A percentile compares a stretch with the other conserved stretches of the same genome.
These are phyloP conservation scores for Lepisosteus osseus DNA, from an alignment of 2,113 vertebrate genomes.

Conservation along the genomic window DNA sequence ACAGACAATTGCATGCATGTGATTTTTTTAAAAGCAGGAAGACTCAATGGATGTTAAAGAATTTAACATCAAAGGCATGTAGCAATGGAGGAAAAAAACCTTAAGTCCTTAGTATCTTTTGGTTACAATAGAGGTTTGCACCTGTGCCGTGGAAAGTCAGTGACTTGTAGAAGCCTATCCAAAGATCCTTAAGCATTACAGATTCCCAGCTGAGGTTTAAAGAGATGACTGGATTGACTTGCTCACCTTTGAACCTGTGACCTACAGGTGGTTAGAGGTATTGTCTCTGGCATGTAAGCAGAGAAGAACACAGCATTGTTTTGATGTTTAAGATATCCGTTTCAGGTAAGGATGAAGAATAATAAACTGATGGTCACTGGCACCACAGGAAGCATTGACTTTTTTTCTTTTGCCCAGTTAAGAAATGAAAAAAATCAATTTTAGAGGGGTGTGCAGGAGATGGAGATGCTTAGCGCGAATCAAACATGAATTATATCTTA, in stretches of 20 bases:
- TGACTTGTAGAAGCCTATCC: slow-evolving; percentile 58
- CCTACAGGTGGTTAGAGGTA: slow-evolving; percentile 83
- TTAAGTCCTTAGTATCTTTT: slow-evolving; percentile 52
- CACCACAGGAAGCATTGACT: too few relatives aligned
- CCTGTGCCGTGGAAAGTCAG: slow-evolving; percentile 71
- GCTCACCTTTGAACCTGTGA: slow-evolving; percentile 69
- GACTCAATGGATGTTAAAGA: slow-evolving; percentile 54
- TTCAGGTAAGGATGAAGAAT: slow-evolving; percentile 38
- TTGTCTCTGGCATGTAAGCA: slow-evolving; percentile 77
- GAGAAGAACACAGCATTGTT: slow-evolving; percentile 59
- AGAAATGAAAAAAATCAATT: not conserved
- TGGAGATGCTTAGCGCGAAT: too few relatives aligned
- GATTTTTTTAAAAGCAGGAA: slow-evolving; percentile 36
- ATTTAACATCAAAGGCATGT: slow-evolving; percentile 66
- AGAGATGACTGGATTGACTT: slow-evolving; percentile 59
- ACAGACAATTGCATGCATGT: too few relatives aligned
- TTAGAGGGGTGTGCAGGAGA: too few relatives aligned
- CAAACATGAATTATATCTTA: too few relatives aligned
- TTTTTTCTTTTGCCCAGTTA: not conserved
- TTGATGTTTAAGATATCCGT: slow-evolving; percentile 69
- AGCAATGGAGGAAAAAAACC: slow-evolving; percentile 53
- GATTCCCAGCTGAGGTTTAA: slow-evolving; percentile 50
- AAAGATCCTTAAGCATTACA: slow-evolving; percentile 46
- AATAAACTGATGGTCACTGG: not conserved
- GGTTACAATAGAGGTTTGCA: slow-evolving; percentile 72